These are phyloP conservation scores for Columba janthina DNA, from an alignment of 2,113 vertebrate genomes.

Conservation along the genomic window DNA sequence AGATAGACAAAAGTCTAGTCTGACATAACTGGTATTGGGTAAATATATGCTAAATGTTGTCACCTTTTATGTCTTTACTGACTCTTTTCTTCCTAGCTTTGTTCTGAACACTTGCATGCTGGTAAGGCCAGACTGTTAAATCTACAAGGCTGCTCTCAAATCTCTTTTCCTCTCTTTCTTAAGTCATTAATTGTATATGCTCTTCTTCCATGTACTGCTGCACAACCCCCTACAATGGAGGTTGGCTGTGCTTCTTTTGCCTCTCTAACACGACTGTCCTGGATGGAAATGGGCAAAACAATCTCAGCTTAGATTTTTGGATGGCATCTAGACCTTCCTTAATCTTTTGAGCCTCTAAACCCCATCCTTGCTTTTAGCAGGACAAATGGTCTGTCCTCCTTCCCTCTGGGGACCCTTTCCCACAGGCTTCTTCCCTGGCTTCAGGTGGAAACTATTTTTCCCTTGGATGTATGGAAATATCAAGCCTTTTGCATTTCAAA, in stretches of 20 bases:
- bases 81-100: neutral
- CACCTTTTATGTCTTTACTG: neutral
- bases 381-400: neutral
- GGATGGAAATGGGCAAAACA: neutral
- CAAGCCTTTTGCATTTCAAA: neutral
- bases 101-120: neutral
- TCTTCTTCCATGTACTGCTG: neutral
- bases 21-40: neutral
- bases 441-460: neutral
- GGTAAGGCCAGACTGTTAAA: neutral
- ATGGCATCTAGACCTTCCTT: neutral
- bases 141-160: neutral
- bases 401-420: neutral
- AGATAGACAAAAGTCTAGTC: neutral
- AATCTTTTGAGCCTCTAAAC: neutral
- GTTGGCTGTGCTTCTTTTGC: neutral
- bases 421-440: neutral
- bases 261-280: neutral
- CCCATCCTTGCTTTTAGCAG: neutral
- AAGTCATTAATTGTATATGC: neutral
- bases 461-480: neutral
- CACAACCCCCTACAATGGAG: rapidly evolving
- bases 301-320: neutral
- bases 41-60: neutral
- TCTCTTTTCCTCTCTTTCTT: neutral